Conservation (phyloP, 2,113 vertebrate genomes). For the Penelope pileata region DNA sequence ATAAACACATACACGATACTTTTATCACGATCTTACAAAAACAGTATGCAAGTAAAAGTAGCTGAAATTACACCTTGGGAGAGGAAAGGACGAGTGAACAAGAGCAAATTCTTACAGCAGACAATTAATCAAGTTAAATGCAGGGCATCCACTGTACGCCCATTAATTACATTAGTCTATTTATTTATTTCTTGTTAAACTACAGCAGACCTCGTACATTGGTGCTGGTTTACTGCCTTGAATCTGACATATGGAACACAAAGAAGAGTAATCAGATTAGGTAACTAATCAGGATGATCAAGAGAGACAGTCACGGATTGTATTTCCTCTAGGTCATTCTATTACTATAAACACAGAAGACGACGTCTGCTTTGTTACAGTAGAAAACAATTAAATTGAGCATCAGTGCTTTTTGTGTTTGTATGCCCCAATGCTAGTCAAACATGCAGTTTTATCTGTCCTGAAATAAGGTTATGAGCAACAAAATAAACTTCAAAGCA, state of each 20-base stretch:
- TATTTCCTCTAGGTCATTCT: slow-evolving; percentile 57
- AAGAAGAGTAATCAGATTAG: slow-evolving; percentile 80
- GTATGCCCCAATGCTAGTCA: not conserved
- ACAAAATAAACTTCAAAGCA: not conserved
- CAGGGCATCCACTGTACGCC: not conserved
- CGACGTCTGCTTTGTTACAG: not conserved
- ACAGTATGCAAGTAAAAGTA: not conserved
- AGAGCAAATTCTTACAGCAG: not conserved
- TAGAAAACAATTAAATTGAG: slow-evolving; percentile 25
- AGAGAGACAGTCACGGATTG: slow-evolving; percentile 18
- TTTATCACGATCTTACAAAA: not conserved
- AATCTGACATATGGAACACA: slow-evolving; percentile 74
- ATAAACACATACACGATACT: rapidly evolving
- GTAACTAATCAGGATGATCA: slow-evolving; percentile 74
- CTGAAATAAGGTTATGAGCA: not conserved
- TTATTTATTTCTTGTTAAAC: not conserved
- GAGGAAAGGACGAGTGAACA: not conserved
- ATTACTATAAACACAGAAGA: slow-evolving; percentile 31
- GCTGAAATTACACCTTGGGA: not conserved
- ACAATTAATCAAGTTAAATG: not conserved
- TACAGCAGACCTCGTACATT: slow-evolving; percentile 11
- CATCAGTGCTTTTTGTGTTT: not conserved
- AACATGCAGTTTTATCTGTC: not conserved
- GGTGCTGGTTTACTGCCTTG: slow-evolving; percentile 50
- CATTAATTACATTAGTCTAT: not conserved